A percentile compares a stretch with the other conserved stretches of the same genome.
phyloP scores from a whole-genome alignment of 2,888 invertebrate species.

The Rhagonycha lutea region DNA sequence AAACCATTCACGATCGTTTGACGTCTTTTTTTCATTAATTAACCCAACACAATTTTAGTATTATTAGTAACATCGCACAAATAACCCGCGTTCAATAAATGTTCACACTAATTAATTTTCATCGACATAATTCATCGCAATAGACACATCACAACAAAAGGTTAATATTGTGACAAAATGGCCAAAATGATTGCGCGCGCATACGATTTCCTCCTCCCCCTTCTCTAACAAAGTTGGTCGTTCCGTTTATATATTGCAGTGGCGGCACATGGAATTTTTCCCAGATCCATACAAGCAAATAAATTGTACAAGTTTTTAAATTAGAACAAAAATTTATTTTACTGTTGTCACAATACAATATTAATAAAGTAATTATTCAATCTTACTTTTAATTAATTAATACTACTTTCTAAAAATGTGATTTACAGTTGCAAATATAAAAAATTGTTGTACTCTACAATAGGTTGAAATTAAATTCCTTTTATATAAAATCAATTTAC shows the following conservation, averaged over 20 bases:
- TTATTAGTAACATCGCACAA: background rate
- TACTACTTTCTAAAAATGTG: background rate
- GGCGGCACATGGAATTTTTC: background rate
- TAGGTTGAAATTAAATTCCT: background rate
- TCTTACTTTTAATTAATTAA: background rate
- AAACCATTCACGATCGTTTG: constrained; percentile 32
- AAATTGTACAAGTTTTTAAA: background rate
- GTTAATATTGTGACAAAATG: constrained; percentile 58
- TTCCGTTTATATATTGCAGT: background rate
- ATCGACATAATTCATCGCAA: constrained; percentile 50
- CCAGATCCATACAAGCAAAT: background rate
- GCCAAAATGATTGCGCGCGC: constrained; percentile 51
- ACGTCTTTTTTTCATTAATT: constrained; percentile 6
- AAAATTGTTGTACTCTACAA: background rate
- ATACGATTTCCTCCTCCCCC: constrained; percentile 6
- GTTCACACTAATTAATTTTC: constrained; percentile 44
- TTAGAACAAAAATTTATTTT: background rate
- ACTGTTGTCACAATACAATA: background rate
- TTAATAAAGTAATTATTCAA: background rate
- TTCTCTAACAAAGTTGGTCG: background rate
- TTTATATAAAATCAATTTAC: background rate
- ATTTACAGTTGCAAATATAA: background rate
- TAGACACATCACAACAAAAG: constrained; percentile 57
- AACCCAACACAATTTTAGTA: constrained; percentile 1
- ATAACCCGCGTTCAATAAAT: constrained; percentile 11